phyloP scores from a whole-genome alignment of 2,797 vertebrate genomes.

The Delichon dasypus region DNA sequence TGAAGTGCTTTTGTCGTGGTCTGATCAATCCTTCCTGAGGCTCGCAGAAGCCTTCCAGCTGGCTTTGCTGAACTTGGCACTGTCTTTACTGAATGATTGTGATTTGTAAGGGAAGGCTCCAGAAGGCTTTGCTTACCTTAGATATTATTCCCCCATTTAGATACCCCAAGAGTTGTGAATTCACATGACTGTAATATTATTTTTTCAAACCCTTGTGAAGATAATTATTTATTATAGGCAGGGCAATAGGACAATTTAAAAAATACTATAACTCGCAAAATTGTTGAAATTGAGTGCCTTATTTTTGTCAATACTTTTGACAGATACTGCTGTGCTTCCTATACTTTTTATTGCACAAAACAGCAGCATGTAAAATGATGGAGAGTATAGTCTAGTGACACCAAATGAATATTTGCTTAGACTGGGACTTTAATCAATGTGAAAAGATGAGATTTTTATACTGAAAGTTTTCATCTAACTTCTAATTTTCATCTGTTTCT shows the following conservation, averaged over 20 bases:
- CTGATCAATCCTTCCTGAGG: background rate
- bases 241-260: background rate
- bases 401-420: background rate
- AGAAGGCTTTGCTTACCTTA: background rate
- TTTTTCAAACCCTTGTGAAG: background rate
- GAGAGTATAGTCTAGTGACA: background rate
- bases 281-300: background rate
- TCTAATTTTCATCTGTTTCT: background rate
- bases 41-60: background rate
- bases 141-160: background rate
- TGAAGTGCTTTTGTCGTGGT: background rate
- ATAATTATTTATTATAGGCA: background rate
- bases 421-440: background rate
- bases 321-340: background rate
- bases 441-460: background rate
- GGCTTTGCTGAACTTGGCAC: background rate
- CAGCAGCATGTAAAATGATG: background rate
- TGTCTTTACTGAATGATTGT: background rate
- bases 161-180: background rate
- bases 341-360: background rate
- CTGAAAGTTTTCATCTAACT: background rate
- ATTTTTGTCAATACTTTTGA: background rate
- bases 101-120: background rate
- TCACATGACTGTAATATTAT: background rate
- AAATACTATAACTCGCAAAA: background rate